phyloP scores from a whole-genome alignment of 2,888 invertebrate species.

The Ormyrus labotus region DNA sequence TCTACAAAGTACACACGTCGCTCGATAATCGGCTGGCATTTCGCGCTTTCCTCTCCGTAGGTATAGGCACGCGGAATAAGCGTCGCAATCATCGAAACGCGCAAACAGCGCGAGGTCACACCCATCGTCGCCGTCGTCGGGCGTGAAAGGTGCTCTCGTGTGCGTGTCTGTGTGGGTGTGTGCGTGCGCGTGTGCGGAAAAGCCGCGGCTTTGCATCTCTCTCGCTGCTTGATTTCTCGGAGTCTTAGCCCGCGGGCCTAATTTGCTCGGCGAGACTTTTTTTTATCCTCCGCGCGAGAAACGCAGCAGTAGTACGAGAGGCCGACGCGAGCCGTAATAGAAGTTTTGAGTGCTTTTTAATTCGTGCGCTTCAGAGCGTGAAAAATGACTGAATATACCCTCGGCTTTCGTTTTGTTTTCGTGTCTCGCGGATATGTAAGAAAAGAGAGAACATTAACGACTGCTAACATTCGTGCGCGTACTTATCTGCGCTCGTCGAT shows the following conservation, averaged over 20 bases:
- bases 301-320: not conserved
- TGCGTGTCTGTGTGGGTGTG: no score
- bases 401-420: constrained; percentile 22
- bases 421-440: constrained; percentile 1
- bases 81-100: no score
- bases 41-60: not conserved
- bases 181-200: not conserved
- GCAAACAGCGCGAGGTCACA: constrained; percentile 29
- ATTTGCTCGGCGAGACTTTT: no score
- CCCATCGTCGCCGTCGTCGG: constrained; percentile 9
- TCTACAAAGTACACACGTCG: not conserved
- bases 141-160: not conserved
- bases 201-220: constrained; percentile 22
- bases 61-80: no score
- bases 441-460: not conserved
- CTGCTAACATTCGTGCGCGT: not conserved
- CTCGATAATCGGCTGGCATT: constrained; percentile 25
- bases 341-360: constrained; percentile 49
- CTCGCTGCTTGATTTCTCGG: constrained; percentile 17
- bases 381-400: constrained; percentile 25
- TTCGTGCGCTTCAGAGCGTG: constrained; percentile 31
- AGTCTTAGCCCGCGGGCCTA: no score
- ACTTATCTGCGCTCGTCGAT: not conserved
- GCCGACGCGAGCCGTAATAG: constrained; percentile 16
- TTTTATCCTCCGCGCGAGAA: not conserved